Percentiles rank a stretch among this genome's conserved stretches.
Conservation (phyloP, 2,797 vertebrate genomes). For the Pteronotus mesoamericanus region DNA sequence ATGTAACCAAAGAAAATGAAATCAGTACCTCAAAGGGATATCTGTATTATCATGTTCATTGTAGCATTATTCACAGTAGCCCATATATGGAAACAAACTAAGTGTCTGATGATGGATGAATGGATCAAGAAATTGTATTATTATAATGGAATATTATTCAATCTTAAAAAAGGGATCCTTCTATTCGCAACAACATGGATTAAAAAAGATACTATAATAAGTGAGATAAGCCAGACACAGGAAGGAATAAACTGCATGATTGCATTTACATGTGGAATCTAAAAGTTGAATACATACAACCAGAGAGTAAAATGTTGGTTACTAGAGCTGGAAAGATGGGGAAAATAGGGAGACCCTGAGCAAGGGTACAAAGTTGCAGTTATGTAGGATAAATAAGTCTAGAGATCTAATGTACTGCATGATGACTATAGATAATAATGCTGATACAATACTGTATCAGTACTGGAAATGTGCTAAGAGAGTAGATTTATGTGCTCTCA, state of each 20-base stretch:
- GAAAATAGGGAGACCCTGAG: neutral
- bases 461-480: neutral
- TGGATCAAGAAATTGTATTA: neutral
- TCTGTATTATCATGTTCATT: neutral
- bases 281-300: neutral
- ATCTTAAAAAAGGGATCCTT: neutral
- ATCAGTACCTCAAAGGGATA: neutral
- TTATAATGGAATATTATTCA: neutral
- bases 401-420: neutral
- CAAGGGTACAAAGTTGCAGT: neutral
- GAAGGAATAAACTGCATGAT: neutral
- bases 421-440: neutral
- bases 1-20: neutral
- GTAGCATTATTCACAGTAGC: neutral
- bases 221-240: neutral
- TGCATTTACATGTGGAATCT: neutral
- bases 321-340: neutral
- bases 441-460: neutral
- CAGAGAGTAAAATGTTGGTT: neutral
- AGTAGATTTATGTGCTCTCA: neutral
- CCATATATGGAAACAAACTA: neutral
- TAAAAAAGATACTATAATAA: neutral
- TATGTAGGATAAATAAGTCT: neutral
- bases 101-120: neutral
- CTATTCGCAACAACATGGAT: neutral